Evolutionary conservation across 35 echinoderm and acorn worm species (phyloP), one percentile per base, ranked within the genome.

Genomic region (Strongylocentrotus purpuratus): DNA sequence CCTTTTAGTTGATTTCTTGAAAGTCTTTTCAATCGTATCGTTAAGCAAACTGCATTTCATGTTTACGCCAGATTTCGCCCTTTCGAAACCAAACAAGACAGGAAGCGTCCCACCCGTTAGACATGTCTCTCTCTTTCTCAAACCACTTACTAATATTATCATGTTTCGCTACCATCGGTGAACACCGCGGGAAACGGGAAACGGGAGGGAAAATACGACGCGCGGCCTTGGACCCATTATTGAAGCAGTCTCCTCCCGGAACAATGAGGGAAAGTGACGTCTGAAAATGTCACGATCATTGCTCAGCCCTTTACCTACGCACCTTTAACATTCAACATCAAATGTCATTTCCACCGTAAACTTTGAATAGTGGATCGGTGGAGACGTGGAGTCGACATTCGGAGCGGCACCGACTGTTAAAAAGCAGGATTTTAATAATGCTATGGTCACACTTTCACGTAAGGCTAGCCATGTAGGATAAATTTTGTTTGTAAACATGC

Each of bases 301-400:
- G 87, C 87, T 89, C 87, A 46, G 33, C 87, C 33, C 32, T 9
- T 46, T 41, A 35, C 32, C 33, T 7, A 33, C 87, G 87, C 87
- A 45, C 87, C 87, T 89, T 20, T 89, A 89, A 89, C 87, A 89
- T 89, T 89, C 33, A 89, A 45, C 87, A 89, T 89, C 87, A 89
- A 89, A 89, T 89, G 87, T 41, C 87, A 89, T 89, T 89, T 89
- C 12, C 33, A 89, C 33, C 87, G 33, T 89, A 89, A 33, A 89
- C 87, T 89, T 89, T 46, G 87, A 89, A 33, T 45, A 45, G 13
- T 89, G 87, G 15, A 33, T 17, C 87, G 45, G 18, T 31, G 33
- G 87, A n/a, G n/a, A n/a, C n/a, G n/a, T n/a, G n/a, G n/a, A 89
- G 9, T 25, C 33, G 33, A 89, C 45, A 89, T 18, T 89, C 9